Conservation (phyloP, 2,797 vertebrate genomes). For the Eulemur rubriventer region DNA sequence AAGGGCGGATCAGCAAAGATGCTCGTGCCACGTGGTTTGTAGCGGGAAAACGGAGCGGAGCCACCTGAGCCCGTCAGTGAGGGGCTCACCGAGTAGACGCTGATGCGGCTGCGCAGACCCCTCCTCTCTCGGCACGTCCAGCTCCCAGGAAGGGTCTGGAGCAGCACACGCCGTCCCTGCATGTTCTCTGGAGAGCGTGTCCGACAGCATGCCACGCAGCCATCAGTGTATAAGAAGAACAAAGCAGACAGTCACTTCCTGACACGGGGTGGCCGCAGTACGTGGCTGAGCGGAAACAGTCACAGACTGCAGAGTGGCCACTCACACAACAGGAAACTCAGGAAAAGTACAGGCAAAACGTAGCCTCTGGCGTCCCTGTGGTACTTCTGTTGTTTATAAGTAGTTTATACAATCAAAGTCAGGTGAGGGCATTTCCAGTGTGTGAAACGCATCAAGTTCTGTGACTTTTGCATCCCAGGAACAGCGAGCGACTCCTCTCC, state of each 20-base stretch:
- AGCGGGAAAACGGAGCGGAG: background rate
- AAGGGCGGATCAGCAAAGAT: background rate
- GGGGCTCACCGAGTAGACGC: background rate
- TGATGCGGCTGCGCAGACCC: rapidly evolving
- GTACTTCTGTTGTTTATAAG: background rate
- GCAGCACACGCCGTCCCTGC: too few species aligned
- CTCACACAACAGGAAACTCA: rapidly evolving
- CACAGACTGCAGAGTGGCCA: background rate
- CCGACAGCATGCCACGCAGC: background rate
- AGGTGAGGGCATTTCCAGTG: too few species aligned
- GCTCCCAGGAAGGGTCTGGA: background rate
- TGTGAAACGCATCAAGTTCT: background rate
- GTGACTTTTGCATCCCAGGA: background rate
- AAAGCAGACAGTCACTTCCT: too few species aligned
- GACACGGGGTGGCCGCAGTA: rapidly evolving
- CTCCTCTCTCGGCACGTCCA: background rate
- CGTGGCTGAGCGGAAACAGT: rapidly evolving
- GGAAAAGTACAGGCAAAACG: too few species aligned
- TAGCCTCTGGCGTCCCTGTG: background rate
- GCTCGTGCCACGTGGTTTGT: background rate
- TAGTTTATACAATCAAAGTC: rapidly evolving
- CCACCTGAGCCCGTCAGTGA: background rate
- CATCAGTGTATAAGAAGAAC: background rate
- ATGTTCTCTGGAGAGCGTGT: rapidly evolving
- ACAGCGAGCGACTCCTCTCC: background rate